Percentiles rank a stretch among this genome's conserved stretches.
phyloP scores from a whole-genome alignment of 2,113 vertebrate species.

The Sebastes fasciatus region DNA sequence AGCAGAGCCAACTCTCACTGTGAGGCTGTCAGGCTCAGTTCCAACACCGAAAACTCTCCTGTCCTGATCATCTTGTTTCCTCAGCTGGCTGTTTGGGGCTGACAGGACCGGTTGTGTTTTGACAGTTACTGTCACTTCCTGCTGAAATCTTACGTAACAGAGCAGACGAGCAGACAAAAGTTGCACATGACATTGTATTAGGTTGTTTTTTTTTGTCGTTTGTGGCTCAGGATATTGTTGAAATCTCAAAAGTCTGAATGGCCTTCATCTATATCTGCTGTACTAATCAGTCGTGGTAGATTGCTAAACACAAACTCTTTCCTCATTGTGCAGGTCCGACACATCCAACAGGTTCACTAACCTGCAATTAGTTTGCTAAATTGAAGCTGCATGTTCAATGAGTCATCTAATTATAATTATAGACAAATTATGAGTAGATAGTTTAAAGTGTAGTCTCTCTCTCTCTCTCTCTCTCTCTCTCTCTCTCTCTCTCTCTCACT shows the following conservation, averaged over 20 bases:
- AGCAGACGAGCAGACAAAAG: slow-evolving; percentile 31
- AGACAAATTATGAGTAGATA: not conserved
- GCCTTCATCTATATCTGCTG: not conserved
- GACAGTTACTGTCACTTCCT: slow-evolving; percentile 39
- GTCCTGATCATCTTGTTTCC: slow-evolving; percentile 56
- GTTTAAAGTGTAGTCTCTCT: not conserved
- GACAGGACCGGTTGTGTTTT: slow-evolving; percentile 47
- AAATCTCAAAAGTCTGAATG: not conserved
- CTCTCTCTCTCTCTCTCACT: not conserved
- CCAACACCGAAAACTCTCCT: slow-evolving; percentile 46
- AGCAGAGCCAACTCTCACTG: slow-evolving; percentile 65
- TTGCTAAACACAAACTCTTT: not conserved
- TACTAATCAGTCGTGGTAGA: not conserved
- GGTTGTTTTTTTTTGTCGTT: slow-evolving; percentile 16
- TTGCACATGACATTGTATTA: not conserved
- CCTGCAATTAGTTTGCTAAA: slow-evolving; percentile 10
- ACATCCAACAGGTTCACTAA: not conserved
- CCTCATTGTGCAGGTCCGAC: not conserved
- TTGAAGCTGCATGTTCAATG: slow-evolving; percentile 9
- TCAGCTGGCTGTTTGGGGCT: slow-evolving; percentile 38
- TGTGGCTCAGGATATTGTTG: slow-evolving; percentile 13
- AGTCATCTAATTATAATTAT: slow-evolving; percentile 9
- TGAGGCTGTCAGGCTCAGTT: slow-evolving; percentile 64
- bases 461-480: not conserved
- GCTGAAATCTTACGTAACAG: slow-evolving; percentile 28